Conservation (phyloP, 2,113 vertebrate genomes). For the Uria aalge region DNA sequence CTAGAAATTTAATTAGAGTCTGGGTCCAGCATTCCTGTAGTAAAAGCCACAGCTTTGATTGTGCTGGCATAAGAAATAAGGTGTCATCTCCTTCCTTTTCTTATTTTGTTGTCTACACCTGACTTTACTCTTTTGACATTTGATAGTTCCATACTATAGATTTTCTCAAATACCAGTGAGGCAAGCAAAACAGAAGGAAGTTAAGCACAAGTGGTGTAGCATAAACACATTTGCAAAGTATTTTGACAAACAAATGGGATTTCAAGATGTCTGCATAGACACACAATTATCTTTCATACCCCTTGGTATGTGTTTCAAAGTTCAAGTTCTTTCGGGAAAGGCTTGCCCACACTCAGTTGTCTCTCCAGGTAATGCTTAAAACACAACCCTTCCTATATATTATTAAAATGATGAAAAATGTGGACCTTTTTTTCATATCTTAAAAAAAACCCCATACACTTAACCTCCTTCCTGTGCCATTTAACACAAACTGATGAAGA, state of each 20-base stretch:
- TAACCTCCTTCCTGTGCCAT: not conserved
- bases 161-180: not conserved
- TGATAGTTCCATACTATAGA: not conserved
- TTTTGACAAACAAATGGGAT: not conserved
- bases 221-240: not conserved
- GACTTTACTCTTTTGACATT: not conserved
- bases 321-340: not conserved
- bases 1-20: not conserved
- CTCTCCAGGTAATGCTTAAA: not conserved
- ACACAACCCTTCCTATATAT: not conserved
- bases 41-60: not conserved
- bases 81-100: not conserved
- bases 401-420: not conserved
- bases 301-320: not conserved
- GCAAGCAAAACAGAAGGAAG: not conserved
- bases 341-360: not conserved
- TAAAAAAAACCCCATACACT: fast-evolving
- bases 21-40: not conserved
- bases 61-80: not conserved
- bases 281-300: not conserved
- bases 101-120: not conserved
- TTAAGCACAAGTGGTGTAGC: not conserved
- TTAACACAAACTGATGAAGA: not conserved
- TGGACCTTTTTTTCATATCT: not conserved
- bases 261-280: not conserved